These are phyloP conservation scores for Zygothrica quintamaculata DNA, from an alignment of 2,888 invertebrate species.

Conservation along the genomic window DNA sequence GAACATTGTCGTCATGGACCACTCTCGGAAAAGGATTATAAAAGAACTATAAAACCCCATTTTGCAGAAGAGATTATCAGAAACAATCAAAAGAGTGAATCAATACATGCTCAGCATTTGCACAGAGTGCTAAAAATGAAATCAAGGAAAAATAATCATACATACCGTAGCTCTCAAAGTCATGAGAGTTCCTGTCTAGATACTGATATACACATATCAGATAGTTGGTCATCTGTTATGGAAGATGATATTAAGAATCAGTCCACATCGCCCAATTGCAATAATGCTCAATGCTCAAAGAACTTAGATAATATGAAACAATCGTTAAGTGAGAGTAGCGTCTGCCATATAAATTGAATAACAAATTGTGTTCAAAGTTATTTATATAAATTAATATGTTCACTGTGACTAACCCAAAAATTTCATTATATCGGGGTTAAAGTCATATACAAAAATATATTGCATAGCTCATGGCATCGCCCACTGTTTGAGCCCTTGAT, in stretches of 20 bases:
- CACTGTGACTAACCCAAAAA: slow-evolving; percentile 45
- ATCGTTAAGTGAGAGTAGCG: slow-evolving; percentile 9
- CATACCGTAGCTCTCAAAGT: slow-evolving; percentile 18
- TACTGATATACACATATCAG: slow-evolving; percentile 16
- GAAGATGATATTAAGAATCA: slow-evolving; percentile 4
- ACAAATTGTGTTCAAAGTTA: background rate
- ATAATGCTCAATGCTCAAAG: accelerated
- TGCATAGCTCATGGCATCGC: slow-evolving; percentile 35
- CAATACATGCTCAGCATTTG: background rate
- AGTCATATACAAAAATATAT: slow-evolving; percentile 39
- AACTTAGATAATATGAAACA: background rate
- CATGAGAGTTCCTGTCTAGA: slow-evolving; percentile 2
- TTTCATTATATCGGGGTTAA: slow-evolving; percentile 42
- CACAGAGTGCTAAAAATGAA: background rate
- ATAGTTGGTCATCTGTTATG: slow-evolving; percentile 13
- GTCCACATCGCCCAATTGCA: background rate
- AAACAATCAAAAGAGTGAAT: slow-evolving; percentile 35
- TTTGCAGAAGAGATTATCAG: slow-evolving; percentile 44
- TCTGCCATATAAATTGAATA: slow-evolving; percentile 31
- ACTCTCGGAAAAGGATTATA: slow-evolving; percentile 11
- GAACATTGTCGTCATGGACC: slow-evolving; percentile 61
- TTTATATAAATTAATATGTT: slow-evolving; percentile 24
- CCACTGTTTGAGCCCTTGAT: slow-evolving; percentile 55
- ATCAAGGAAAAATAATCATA: background rate
- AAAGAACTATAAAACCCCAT: slow-evolving; percentile 8